These are phyloP conservation scores for Linyphia triangularis DNA, from an alignment of 2,888 invertebrate genomes.

Conservation along the genomic window DNA sequence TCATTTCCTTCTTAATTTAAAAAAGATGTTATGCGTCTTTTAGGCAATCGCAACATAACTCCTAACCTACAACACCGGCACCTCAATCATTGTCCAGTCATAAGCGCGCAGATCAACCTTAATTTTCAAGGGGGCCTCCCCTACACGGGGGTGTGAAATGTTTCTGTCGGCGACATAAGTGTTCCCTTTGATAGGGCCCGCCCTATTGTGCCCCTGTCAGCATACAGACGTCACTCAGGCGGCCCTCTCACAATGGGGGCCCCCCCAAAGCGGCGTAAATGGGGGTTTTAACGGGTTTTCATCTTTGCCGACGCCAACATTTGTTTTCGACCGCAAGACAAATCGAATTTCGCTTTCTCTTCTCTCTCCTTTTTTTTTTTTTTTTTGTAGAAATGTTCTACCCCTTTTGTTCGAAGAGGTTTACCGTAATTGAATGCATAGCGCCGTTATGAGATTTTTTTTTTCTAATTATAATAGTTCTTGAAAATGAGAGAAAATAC, in stretches of 20 bases:
- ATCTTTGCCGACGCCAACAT: constrained; percentile 70
- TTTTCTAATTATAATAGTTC: too few relatives aligned
- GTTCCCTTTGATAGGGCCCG: constrained; percentile 62
- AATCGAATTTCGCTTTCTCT: constrained; percentile 37
- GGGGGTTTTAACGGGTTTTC: constrained; percentile 61
- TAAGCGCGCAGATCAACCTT: constrained; percentile 35
- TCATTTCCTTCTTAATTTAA: too few relatives aligned
- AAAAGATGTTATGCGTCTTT: too few relatives aligned
- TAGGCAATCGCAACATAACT: too few relatives aligned
- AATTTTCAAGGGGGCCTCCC: constrained; percentile 54
- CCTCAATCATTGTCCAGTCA: not conserved
- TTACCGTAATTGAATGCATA: not conserved
- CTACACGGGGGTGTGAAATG: constrained; percentile 63
- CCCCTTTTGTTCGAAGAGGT: not conserved
- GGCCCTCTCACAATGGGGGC: constrained; percentile 17
- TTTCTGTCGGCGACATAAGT: constrained; percentile 58
- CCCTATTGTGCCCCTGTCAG: constrained; percentile 72
- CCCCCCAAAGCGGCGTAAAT: constrained; percentile 10
- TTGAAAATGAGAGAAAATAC: too few relatives aligned
- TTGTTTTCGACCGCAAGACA: constrained; percentile 65
- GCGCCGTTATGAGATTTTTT: not conserved
- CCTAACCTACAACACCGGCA: too few relatives aligned
- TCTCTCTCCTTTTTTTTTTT: not conserved
- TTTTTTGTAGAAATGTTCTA: not conserved
- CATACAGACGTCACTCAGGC: constrained; percentile 72